Evolutionary conservation across 1,140 invertebrate species (phyloP).

Genomic region (Sarcophaga peregrina): DNA sequence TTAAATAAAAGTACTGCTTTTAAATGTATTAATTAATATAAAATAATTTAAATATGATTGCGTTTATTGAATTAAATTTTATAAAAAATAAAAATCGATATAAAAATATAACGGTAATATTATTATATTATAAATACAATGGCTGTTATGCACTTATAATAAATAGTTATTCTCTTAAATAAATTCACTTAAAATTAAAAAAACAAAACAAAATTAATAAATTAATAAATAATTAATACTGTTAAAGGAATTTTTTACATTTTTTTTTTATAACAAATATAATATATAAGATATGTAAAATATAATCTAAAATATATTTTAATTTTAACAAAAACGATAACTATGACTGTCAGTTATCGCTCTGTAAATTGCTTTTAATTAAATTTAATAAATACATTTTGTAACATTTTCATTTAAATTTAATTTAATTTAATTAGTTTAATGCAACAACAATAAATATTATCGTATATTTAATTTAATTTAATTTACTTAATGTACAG

Average conservation of each 20-base stretch:
- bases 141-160: slow-evolving; percentile 7
- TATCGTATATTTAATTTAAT: background rate
- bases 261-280: background rate
- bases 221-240: too few relatives aligned
- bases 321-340: background rate
- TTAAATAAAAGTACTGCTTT: background rate
- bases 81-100: background rate
- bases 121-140: background rate
- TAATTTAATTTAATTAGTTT: background rate
- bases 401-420: background rate
- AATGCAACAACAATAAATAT: too few relatives aligned
- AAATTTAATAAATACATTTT: background rate
- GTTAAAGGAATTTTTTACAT: background rate
- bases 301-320: background rate
- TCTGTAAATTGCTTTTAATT: background rate
- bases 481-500: slow-evolving; percentile 9
- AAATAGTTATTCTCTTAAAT: too few relatives aligned
- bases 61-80: background rate
- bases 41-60: background rate
- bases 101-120: background rate
- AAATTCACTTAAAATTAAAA: too few relatives aligned
- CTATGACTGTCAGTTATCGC: slow-evolving; percentile 2
- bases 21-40: background rate
- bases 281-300: background rate
- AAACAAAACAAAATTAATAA: too few relatives aligned